These are phyloP conservation scores for Cricetomys ansorgei DNA, from an alignment of 2,113 vertebrate species.

Conservation along the genomic window DNA sequence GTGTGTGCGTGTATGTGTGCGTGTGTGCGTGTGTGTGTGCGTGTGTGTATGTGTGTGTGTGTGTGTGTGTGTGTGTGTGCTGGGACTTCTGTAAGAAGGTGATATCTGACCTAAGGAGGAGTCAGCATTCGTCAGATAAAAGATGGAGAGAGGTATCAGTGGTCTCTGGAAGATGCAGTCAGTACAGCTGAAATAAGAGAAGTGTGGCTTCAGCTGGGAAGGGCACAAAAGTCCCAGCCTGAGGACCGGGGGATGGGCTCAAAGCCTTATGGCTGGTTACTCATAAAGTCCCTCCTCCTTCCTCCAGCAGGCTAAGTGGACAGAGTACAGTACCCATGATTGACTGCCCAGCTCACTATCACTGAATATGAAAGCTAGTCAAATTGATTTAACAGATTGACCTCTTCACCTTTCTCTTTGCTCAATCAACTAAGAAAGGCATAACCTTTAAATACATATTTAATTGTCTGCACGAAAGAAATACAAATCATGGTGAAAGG, in stretches of 20 bases:
- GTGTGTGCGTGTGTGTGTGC: not conserved
- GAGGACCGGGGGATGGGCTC: not conserved
- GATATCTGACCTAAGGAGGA: not conserved
- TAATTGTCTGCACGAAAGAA: not conserved
- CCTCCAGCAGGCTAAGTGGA: not conserved
- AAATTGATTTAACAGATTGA: not conserved
- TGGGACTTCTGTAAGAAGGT: not conserved
- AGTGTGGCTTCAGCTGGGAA: not conserved
- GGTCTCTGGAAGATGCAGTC: not conserved
- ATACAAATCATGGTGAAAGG: not conserved
- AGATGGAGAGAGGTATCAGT: not conserved
- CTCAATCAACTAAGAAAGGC: not conserved
- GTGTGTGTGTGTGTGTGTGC: not conserved
- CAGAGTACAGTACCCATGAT: not conserved
- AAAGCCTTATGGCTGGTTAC: not conserved
- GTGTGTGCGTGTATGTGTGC: not conserved
- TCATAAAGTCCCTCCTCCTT: not conserved
- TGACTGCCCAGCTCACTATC: not conserved
- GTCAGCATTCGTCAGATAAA: not conserved
- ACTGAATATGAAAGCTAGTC: not conserved
- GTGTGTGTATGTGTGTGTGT: too few relatives aligned
- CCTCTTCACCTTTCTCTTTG: not conserved
- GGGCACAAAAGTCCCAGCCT: not conserved
- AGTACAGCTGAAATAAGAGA: rapidly evolving
- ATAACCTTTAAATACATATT: not conserved